A percentile compares a stretch with the other conserved stretches of the same genome.
Evolutionary conservation across 2,888 invertebrate genomes (phyloP).

Genomic region (Lymantria monacha): DNA sequence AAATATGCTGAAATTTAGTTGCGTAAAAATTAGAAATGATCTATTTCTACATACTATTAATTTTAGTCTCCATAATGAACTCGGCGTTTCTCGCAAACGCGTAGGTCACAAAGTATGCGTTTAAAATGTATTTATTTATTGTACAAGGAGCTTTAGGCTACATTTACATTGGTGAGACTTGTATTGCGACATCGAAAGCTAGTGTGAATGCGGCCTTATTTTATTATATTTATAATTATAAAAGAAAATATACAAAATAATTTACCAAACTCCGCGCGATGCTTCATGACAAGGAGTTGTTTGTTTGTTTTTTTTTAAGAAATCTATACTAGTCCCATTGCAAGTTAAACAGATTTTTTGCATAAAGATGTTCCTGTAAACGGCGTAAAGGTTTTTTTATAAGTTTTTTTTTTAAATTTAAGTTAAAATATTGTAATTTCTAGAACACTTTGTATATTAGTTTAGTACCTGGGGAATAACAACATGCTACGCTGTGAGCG

Average conservation of each 20-base stretch:
- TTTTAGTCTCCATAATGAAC: background rate
- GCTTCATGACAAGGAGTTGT: slow-evolving; percentile 53
- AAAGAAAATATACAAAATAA: slow-evolving; percentile 47
- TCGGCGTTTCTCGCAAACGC: slow-evolving; percentile 9
- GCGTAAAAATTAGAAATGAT: too few species aligned
- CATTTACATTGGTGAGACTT: slow-evolving; percentile 70
- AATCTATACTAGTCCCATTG: slow-evolving; percentile 78
- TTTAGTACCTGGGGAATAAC: slow-evolving; percentile 34
- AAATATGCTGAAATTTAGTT: too few species aligned
- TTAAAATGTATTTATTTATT: slow-evolving; percentile 42
- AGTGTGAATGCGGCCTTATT: slow-evolving; percentile 75
- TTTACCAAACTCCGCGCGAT: slow-evolving; percentile 55
- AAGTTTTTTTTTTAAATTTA: slow-evolving; percentile 55
- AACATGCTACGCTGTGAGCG: slow-evolving; percentile 47
- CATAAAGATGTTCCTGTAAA: slow-evolving; percentile 77
- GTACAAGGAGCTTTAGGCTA: slow-evolving; percentile 66
- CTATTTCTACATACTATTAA: background rate
- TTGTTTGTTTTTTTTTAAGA: slow-evolving; percentile 40
- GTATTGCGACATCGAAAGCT: slow-evolving; percentile 69
- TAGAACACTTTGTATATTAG: slow-evolving; percentile 37
- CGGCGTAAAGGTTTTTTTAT: slow-evolving; percentile 68
- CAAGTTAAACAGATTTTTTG: slow-evolving; percentile 76
- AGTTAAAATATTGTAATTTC: slow-evolving; percentile 56
- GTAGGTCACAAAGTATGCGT: slow-evolving; percentile 62
- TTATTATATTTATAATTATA: slow-evolving; percentile 50